Base-by-base conservation (phyloP, 2,888 invertebrate species). In the Cyclophora albipunctata region DNA sequence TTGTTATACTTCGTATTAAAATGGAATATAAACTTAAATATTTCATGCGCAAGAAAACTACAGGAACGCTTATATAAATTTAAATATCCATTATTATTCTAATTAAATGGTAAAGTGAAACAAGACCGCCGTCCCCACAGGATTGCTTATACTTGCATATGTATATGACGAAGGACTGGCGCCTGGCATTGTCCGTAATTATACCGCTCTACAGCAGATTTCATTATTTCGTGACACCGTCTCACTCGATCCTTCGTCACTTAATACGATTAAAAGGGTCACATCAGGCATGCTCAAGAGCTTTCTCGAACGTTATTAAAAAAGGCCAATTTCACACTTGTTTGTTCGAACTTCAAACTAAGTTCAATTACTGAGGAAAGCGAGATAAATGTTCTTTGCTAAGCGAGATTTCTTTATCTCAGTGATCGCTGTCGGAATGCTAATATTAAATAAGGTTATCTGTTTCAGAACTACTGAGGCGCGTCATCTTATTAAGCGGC, bases 401-500 rank as follows among this genome's bases (percentile, higher is more conserved):
- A 51, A 55, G 59, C 63, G 59, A 73, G 66, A 75, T 73, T 76
- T 76, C 64, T 70, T 76, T 76, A 73, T 67, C 66, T 66, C 57
- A 55, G 63, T 74, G 70, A 75, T 74, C 69, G 67, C 71, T 67
- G 69, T 70, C 69, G 64, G 66, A 75, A 81, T 77, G 75, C 73
- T 69, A 68, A 71, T 77, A 80, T 79, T 78, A 78, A 81, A 84
- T 83, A 73, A 78, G 67, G 75, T 75, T 78, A 79, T 82, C 75
- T 84, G 77, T 91, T 92, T 65, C 91, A 96, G 96, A 96, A 85
- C 91, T 97, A 63, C 91, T 97, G 75, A 94, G 94, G 84, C 93
- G 96, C 63, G 95, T 95, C 64, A 93, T 97, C 69, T 90, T 97
- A 73, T 91, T 96, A 77, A 96, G 96, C 75, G 97, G 97, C 52